These are phyloP conservation scores for Apotomis turbidana DNA, from an alignment of 2,888 invertebrate species.

Conservation along the genomic window DNA sequence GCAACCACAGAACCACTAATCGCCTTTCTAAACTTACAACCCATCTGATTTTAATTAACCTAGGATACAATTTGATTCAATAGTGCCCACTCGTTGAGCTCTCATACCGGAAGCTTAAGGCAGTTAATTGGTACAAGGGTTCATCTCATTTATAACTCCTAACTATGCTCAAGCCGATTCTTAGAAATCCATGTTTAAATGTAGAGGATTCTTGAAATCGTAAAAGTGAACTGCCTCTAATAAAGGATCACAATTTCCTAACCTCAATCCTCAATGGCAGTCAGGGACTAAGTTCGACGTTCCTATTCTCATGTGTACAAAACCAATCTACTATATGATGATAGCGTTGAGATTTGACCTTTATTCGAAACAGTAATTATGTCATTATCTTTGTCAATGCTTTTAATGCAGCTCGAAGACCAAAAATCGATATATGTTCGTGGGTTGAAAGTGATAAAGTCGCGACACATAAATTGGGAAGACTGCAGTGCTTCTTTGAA, in stretches of 20 bases:
- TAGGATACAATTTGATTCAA: constrained; percentile 42
- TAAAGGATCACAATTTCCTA: constrained; percentile 55
- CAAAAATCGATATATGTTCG: no score
- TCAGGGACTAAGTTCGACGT: no score
- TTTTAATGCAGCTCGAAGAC: no score
- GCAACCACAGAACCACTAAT: background rate
- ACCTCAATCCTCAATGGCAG: constrained; percentile 62
- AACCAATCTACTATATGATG: no score
- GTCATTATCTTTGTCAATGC: no score
- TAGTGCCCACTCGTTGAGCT: constrained; percentile 37
- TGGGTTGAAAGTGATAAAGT: no score
- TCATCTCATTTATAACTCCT: constrained; percentile 13
- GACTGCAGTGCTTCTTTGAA: no score
- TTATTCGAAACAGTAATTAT: no score
- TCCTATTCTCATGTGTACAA: no score
- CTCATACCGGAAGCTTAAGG: constrained; percentile 7
- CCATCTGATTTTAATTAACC: constrained; percentile 38
- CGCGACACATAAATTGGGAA: no score
- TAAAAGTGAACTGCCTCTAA: constrained; percentile 23
- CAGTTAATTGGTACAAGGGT: constrained; percentile 23
- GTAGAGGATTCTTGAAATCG: constrained; percentile 12
- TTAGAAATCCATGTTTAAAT: background rate
- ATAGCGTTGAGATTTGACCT: no score
- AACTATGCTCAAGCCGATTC: background rate
- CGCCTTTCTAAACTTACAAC: constrained; percentile 14